Evolutionary conservation across 2,797 vertebrate genomes (phyloP).

Genomic region (Nyctibius grandis): DNA sequence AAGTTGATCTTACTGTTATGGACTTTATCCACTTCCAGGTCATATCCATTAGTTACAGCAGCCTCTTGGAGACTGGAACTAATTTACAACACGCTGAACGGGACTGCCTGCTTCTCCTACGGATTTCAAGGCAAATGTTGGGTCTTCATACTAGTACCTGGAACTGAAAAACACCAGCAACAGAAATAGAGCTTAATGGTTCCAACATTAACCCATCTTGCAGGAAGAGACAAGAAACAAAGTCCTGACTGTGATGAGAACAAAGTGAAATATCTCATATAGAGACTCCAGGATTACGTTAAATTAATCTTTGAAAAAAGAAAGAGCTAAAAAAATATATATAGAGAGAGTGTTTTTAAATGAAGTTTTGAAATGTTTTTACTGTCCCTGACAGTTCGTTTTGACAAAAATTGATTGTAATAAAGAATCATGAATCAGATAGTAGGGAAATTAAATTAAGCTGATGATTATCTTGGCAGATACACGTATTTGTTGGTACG

Average conservation of each 20-base stretch:
- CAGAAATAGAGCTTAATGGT: background rate
- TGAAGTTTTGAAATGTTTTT: background rate
- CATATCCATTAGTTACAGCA: constrained; percentile 61
- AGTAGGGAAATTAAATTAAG: background rate
- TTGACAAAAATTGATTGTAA: background rate
- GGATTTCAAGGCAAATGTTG: background rate
- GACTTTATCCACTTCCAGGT: constrained; percentile 65
- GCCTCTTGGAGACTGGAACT: constrained; percentile 63
- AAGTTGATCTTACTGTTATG: constrained; percentile 45
- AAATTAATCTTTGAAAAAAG: background rate
- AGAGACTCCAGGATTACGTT: background rate
- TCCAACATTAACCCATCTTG: background rate
- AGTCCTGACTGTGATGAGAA: background rate
- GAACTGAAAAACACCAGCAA: background rate
- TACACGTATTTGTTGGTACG: rapidly evolving
- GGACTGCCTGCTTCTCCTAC: background rate
- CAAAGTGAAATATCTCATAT: background rate
- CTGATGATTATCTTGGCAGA: background rate
- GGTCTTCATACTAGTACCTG: background rate
- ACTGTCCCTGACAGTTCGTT: background rate
- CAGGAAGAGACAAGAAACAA: background rate
- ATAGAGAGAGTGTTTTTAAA: background rate
- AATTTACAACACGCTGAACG: constrained; percentile 32
- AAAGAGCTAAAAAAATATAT: background rate
- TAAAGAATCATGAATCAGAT: background rate